These are phyloP conservation scores for Nycticryphes semicollaris DNA, from an alignment of 2,113 vertebrate genomes.

Conservation along the genomic window DNA sequence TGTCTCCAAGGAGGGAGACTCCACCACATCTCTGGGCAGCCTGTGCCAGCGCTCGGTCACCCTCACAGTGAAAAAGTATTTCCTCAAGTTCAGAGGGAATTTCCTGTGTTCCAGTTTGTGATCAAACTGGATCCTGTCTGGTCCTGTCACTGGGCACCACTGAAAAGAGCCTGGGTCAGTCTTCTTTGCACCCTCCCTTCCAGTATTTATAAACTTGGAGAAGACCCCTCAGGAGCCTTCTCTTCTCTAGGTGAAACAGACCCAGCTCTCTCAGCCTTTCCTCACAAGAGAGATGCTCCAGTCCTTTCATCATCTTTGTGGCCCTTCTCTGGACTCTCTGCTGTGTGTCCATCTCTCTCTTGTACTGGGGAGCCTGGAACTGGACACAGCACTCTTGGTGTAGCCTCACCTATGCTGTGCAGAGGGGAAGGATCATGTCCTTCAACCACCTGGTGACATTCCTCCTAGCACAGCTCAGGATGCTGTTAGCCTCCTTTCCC, in stretches of 20 bases:
- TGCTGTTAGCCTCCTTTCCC: neutral
- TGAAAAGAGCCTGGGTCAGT: neutral
- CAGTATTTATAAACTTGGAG: neutral
- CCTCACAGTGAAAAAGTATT: neutral
- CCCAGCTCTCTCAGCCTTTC: too few species aligned
- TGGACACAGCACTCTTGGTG: neutral
- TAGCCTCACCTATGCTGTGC: neutral
- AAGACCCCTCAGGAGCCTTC: neutral
- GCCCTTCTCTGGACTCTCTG: neutral
- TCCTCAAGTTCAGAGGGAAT: neutral
- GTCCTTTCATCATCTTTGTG: neutral
- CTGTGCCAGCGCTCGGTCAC: neutral
- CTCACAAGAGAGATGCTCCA: too few species aligned
- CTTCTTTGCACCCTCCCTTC: neutral
- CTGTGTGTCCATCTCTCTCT: neutral
- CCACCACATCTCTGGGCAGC: neutral
- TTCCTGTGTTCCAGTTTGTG: fast-evolving
- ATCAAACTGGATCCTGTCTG: too few species aligned
- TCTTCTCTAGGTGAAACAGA: neutral
- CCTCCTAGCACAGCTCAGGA: neutral
- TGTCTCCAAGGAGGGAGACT: neutral
- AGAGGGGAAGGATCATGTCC: neutral
- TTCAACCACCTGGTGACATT: neutral
- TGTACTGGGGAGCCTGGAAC: neutral
- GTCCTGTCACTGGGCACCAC: neutral